phyloP scores from a whole-genome alignment of 2,888 invertebrate species.

The Apodemia hepburni region DNA sequence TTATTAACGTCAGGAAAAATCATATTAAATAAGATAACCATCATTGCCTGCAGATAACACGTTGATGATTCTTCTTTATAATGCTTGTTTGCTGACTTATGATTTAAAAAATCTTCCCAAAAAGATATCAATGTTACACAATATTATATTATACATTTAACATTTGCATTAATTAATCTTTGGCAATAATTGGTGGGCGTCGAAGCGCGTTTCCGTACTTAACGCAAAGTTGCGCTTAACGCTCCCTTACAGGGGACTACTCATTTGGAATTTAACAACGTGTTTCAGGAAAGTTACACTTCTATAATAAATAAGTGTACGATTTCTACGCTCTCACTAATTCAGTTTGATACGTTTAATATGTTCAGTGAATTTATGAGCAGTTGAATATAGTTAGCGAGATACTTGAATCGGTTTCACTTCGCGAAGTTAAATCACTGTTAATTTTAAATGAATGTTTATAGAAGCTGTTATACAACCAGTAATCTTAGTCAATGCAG shows the following conservation, averaged over 20 bases:
- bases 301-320: slow-evolving; percentile 51
- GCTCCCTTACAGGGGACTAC: slow-evolving; percentile 43
- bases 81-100: too few species aligned
- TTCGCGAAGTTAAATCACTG: slow-evolving; percentile 31
- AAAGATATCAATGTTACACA: too few species aligned
- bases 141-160: too few species aligned
- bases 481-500: neutral
- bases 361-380: slow-evolving; percentile 48
- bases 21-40: neutral
- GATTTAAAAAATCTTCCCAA: too few species aligned
- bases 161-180: slow-evolving; percentile 41
- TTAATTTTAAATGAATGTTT: slow-evolving; percentile 25
- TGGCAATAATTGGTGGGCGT: slow-evolving; percentile 56
- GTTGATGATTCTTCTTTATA: too few species aligned
- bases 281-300: slow-evolving; percentile 48
- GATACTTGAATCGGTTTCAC: slow-evolving; percentile 47
- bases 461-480: neutral
- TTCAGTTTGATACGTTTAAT: slow-evolving; percentile 46
- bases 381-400: slow-evolving; percentile 39
- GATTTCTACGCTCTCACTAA: slow-evolving; percentile 50
- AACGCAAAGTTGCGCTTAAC: slow-evolving; percentile 31
- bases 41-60: too few species aligned
- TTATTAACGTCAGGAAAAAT: too few species aligned
- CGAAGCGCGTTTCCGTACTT: slow-evolving; percentile 56
- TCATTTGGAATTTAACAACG: slow-evolving; percentile 65